Evolutionary conservation across 2,797 vertebrate genomes (phyloP).

Genomic region (Lagodon rhomboides): DNA sequence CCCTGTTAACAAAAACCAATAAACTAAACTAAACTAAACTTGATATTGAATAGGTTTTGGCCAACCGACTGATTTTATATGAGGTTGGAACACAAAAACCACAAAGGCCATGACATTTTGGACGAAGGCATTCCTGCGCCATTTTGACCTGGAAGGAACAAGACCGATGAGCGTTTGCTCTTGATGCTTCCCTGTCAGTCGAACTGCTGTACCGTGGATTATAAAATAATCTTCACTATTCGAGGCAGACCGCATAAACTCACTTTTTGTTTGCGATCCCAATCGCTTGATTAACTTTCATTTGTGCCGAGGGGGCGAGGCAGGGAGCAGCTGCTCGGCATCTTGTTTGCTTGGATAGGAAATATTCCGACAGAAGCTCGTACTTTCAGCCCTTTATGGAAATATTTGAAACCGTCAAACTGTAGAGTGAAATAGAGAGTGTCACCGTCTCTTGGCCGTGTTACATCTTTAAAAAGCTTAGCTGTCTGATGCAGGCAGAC

Average conservation of each 20-base stretch:
- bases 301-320: background rate
- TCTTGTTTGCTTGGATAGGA: background rate
- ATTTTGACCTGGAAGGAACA: background rate
- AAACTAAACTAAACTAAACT: no score
- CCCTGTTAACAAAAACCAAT: no score
- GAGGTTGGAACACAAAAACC: no score
- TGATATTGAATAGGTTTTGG: background rate
- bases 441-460: conserved; percentile 34
- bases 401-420: conserved; percentile 37
- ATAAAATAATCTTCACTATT: background rate
- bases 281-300: background rate
- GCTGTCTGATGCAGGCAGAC: conserved; percentile 36
- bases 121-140: background rate
- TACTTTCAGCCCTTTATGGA: conserved; percentile 9
- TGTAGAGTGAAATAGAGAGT: conserved; percentile 18
- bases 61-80: background rate
- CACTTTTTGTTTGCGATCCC: background rate
- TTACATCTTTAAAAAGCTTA: conserved; percentile 41
- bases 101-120: no score
- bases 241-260: background rate
- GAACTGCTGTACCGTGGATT: background rate
- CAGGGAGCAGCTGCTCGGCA: background rate
- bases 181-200: background rate
- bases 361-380: background rate
- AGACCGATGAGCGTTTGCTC: background rate